Evolutionary conservation across 2,888 invertebrate species (phyloP).

Genomic region (Petrolisthes manimaculis): DNA sequence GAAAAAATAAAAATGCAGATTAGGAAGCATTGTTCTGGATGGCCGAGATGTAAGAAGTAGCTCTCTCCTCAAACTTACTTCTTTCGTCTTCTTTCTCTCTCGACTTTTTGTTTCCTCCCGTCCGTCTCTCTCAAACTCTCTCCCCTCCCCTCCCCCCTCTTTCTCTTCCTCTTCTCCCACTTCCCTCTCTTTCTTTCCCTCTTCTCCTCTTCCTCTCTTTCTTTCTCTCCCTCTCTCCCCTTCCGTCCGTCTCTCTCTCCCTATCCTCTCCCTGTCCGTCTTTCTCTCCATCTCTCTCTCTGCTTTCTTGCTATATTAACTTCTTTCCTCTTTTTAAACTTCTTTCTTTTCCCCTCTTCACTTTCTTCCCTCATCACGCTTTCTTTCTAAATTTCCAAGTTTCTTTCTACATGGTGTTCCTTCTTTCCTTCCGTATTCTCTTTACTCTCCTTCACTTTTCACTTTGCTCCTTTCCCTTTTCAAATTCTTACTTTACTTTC

Average conservation of each 20-base stretch:
- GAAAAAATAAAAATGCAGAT: constrained; percentile 37
- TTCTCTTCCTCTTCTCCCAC: not conserved
- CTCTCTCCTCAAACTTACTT: too few species aligned
- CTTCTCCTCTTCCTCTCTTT: not conserved
- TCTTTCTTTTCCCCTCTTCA: constrained; percentile 4
- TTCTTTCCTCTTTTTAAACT: not conserved
- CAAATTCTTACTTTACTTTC: not conserved
- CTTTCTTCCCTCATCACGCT: not conserved
- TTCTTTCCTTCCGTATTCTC: not conserved
- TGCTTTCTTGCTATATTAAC: not conserved
- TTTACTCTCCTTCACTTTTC: not conserved
- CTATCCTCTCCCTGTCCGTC: not conserved
- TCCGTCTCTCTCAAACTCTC: constrained; percentile 14
- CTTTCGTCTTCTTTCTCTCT: not conserved
- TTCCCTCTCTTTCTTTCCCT: not conserved
- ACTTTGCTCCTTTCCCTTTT: not conserved
- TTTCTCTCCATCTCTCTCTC: not conserved
- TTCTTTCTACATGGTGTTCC: not conserved
- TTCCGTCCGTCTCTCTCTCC: not conserved
- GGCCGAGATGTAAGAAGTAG: constrained; percentile 34
- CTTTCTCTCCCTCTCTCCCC: not conserved
- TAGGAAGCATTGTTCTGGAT: constrained; percentile 52
- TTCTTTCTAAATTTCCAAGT: not conserved
- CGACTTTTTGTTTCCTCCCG: not conserved
- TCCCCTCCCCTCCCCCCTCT: constrained; percentile 5